Evolutionary conservation across 2,113 vertebrate genomes (phyloP), one percentile per base, ranked within the genome.

Genomic region (Atherinomorus stipes): DNA sequence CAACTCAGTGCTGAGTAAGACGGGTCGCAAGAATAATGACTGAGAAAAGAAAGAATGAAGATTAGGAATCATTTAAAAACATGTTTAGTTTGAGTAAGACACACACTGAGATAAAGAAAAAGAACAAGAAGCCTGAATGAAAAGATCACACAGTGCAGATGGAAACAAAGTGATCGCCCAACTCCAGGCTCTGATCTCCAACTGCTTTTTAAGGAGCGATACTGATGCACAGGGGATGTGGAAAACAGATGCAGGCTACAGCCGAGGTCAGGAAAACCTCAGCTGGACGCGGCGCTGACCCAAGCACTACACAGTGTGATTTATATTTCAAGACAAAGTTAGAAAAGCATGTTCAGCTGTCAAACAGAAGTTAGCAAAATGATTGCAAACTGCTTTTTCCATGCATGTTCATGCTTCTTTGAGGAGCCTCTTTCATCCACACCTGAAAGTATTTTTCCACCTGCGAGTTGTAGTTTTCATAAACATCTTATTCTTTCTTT

Each of bases 1-100:
- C 3, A 97, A 78, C 66, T 90, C 88, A 0, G 96, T 99, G 71
- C 91, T 99, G 26, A 95, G 85, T 53, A 96, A 95, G 78, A 95
- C 84, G 2, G 94, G 88, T 1, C 91, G 93, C 84, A 88, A 87
- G 23, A 89, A 4, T 56, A 22, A 80, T 63, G 83, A 87, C 67
- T 88, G 85, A 90, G 26, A 22, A 62, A 66, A 38, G 3, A 51
- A 18, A 10, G 28, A 47, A 49, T 49, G 25, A 57, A 64, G 53
- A 12, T 69, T 13, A 60, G 19, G n/a, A n/a, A n/a, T n/a, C n/a
- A n/a, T n/a, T n/a, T n/a, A 56, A 37, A 37, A 21, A 4, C 19
- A 21, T 12, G 19, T 9, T 44, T 25, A 49, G 23, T 40, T 57
- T 22, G 62, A 53, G 34, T 7, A 51, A 45, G 31, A 34, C 31